Conservation (phyloP, 2,797 vertebrate species). For the Triplophysa yarkandensis region DNA sequence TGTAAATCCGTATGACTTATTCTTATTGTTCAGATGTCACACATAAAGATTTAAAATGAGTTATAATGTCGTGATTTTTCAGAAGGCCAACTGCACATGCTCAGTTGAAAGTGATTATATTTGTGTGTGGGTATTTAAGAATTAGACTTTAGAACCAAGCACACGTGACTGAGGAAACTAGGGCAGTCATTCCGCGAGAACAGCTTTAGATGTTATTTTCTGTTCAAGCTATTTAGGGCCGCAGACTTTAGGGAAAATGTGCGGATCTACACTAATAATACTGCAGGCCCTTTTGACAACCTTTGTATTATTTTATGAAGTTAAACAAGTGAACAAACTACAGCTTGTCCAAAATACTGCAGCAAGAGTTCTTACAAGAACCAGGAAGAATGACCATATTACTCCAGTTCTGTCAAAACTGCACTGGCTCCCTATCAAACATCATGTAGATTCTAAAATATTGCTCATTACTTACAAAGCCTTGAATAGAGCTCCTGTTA, state of each 20-base stretch:
- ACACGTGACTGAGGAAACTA: conserved; percentile 48
- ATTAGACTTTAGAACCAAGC: conserved; percentile 33
- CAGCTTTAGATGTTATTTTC: conserved; percentile 26
- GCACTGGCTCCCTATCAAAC: too few species aligned
- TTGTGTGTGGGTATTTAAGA: conserved; percentile 34
- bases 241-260: conserved; percentile 19
- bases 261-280: not conserved
- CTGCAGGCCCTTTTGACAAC: not conserved
- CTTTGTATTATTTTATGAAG: not conserved
- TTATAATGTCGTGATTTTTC: not conserved
- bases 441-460: too few species aligned
- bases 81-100: conserved; percentile 15
- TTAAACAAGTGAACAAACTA: too few species aligned
- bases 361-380: too few species aligned
- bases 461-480: too few species aligned
- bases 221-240: conserved; percentile 25
- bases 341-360: too few species aligned
- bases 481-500: too few species aligned
- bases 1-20: too few species aligned
- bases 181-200: conserved; percentile 43
- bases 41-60: too few species aligned
- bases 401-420: too few species aligned
- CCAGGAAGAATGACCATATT: too few species aligned
- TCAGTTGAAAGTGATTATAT: conserved; percentile 21
- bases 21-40: not conserved